Evolutionary conservation across 2,888 invertebrate genomes (phyloP).

Genomic region (Metalampra italica): DNA sequence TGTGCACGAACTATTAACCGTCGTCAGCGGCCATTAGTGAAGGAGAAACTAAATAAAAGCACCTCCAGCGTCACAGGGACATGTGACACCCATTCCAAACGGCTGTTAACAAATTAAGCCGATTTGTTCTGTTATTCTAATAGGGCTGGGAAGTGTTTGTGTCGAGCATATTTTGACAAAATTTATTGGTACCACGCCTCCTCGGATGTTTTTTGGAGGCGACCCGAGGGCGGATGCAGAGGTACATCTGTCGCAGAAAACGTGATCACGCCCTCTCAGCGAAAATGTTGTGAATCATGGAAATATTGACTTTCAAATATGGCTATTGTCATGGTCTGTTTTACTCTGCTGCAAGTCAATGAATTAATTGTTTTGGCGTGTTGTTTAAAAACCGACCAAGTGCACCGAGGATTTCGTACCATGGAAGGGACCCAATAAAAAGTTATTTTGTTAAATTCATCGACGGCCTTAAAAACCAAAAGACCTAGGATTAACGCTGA

Average conservation of each 20-base stretch:
- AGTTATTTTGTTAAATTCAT: too few relatives aligned
- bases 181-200: constrained; percentile 78
- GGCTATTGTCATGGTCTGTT: not conserved
- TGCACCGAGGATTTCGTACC: too few relatives aligned
- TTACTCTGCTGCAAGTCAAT: too few relatives aligned
- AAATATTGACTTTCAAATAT: constrained; percentile 33
- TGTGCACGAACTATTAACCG: constrained; percentile 69
- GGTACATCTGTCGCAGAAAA: constrained; percentile 66
- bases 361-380: too few relatives aligned
- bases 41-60: constrained; percentile 62
- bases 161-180: constrained; percentile 76
- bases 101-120: constrained; percentile 76
- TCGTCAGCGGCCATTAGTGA: constrained; percentile 74
- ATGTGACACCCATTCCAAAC: constrained; percentile 72
- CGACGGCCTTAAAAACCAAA: too few relatives aligned
- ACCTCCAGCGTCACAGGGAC: constrained; percentile 47
- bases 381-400: too few relatives aligned
- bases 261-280: constrained; percentile 54
- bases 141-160: constrained; percentile 74
- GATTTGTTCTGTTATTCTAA: constrained; percentile 78
- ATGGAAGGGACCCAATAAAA: too few relatives aligned
- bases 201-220: constrained; percentile 54
- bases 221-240: constrained; percentile 56
- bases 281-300: constrained; percentile 42
- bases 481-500: too few relatives aligned